phyloP scores from a whole-genome alignment of 2,113 vertebrate species.

The cat (Felis catus) region DNA sequence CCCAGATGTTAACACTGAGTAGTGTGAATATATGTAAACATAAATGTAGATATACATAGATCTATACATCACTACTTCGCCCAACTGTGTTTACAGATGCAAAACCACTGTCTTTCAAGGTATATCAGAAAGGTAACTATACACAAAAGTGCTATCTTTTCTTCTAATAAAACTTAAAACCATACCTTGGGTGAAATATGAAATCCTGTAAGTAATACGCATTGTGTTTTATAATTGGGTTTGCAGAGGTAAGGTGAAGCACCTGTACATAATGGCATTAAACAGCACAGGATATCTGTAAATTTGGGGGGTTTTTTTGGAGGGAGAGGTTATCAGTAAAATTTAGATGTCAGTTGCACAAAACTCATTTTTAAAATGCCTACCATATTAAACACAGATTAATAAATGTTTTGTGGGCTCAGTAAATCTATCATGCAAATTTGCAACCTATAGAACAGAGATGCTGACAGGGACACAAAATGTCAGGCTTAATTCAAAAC shows the following conservation, averaged over 20 bases:
- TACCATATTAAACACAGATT: not conserved
- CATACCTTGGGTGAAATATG: not conserved
- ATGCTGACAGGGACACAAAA: slow-evolving; percentile 52
- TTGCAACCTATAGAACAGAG: slow-evolving; percentile 46
- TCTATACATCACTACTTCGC: slow-evolving; percentile 24
- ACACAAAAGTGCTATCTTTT: not conserved
- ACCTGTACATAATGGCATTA: accelerated
- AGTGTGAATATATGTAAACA: slow-evolving; percentile 1
- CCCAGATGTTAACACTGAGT: slow-evolving; percentile 53
- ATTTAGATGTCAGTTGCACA: not conserved
- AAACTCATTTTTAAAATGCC: not conserved
- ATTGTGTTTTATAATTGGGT: not conserved
- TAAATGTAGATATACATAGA: slow-evolving; percentile 4
- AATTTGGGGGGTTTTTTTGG: not conserved
- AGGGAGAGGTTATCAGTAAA: not conserved
- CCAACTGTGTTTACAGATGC: not conserved
- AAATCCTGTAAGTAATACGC: not conserved
- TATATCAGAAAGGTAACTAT: not conserved
- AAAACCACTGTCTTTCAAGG: not conserved
- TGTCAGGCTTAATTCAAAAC: slow-evolving; percentile 62
- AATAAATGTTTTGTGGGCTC: not conserved
- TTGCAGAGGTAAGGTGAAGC: not conserved
- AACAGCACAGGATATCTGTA: not conserved
- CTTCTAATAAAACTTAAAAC: not conserved
- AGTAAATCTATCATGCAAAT: not conserved